Conservation (phyloP, 2,797 vertebrate species). For the Hephaestus fuliginosus region DNA sequence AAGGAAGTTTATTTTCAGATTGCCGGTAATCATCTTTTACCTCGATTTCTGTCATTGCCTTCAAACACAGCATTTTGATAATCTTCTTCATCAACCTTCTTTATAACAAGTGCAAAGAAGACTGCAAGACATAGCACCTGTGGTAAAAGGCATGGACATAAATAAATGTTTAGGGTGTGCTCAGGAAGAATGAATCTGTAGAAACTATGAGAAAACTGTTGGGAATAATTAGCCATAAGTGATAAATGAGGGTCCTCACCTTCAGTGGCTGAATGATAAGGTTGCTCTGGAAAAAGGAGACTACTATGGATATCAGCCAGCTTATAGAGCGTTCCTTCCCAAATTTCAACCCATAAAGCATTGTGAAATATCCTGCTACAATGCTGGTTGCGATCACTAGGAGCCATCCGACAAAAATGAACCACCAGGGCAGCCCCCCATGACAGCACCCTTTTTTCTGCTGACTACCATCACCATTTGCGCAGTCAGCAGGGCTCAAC, state of each 20-base stretch:
- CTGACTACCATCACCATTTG: constrained; percentile 31
- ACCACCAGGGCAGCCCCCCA: constrained; percentile 93
- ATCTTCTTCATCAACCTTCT: constrained; percentile 91
- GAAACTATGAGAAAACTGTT: not conserved
- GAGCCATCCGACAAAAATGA: constrained; percentile 91
- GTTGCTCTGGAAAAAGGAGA: constrained; percentile 94
- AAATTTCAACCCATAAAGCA: constrained; percentile 93
- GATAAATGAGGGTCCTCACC: constrained; percentile 72
- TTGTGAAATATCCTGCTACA: constrained; percentile 91
- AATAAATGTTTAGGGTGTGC: not conserved
- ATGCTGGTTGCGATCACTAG: constrained; percentile 87
- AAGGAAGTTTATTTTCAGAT: too few relatives aligned
- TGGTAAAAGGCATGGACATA: constrained; percentile 1
- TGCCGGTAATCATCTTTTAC: constrained; percentile 69
- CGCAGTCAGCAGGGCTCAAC: constrained; percentile 15
- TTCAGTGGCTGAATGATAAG: constrained; percentile 94
- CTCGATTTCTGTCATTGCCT: constrained; percentile 70
- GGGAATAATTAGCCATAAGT: not conserved
- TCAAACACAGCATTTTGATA: constrained; percentile 78
- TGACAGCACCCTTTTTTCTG: constrained; percentile 73
- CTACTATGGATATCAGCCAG: constrained; percentile 92
- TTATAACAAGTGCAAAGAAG: constrained; percentile 93
- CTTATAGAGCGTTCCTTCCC: constrained; percentile 91
- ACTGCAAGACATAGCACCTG: constrained; percentile 93
- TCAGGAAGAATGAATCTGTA: not conserved